These are phyloP conservation scores for Polyommatus icarus DNA, from an alignment of 2,888 invertebrate genomes.

Conservation along the genomic window DNA sequence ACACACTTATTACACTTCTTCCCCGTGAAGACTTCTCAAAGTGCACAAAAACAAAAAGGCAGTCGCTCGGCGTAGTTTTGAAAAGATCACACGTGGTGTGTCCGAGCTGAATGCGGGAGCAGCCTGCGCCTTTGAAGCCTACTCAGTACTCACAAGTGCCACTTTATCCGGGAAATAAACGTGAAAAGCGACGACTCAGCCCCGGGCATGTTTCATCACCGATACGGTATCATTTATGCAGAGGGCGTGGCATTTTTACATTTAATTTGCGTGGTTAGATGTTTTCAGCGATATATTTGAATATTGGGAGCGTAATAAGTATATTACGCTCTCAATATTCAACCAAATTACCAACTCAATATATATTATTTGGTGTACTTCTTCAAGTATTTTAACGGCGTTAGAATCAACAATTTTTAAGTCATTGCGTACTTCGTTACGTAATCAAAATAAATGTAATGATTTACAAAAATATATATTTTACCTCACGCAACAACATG, in stretches of 20 bases:
- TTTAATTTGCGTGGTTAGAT: slow-evolving; percentile 1
- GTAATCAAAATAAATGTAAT: no score
- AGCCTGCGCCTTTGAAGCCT: slow-evolving; percentile 34
- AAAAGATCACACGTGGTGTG: slow-evolving; percentile 29
- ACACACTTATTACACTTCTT: slow-evolving; percentile 3
- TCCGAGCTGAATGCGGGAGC: slow-evolving; percentile 28
- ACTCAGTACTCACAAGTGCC: slow-evolving; percentile 34
- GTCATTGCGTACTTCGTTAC: no score
- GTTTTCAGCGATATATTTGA: slow-evolving; percentile 39
- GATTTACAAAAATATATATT: no score
- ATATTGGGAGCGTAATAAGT: background rate
- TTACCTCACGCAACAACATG: background rate
- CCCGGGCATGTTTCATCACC: slow-evolving; percentile 12
- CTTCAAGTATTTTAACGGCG: no score
- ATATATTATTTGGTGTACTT: no score
- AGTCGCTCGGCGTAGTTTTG: slow-evolving; percentile 7
- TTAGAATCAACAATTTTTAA: no score
- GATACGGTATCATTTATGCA: slow-evolving; percentile 21
- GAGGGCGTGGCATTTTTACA: slow-evolving; percentile 7
- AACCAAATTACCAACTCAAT: no score
- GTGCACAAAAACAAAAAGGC: slow-evolving; percentile 24
- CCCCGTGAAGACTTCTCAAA: slow-evolving; percentile 13
- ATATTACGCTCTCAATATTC: no score
- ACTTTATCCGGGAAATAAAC: slow-evolving; percentile 38
- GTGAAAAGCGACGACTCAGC: slow-evolving; percentile 19